phyloP scores from a whole-genome alignment of 1,140 invertebrate species.

The Orius insidiosus region DNA sequence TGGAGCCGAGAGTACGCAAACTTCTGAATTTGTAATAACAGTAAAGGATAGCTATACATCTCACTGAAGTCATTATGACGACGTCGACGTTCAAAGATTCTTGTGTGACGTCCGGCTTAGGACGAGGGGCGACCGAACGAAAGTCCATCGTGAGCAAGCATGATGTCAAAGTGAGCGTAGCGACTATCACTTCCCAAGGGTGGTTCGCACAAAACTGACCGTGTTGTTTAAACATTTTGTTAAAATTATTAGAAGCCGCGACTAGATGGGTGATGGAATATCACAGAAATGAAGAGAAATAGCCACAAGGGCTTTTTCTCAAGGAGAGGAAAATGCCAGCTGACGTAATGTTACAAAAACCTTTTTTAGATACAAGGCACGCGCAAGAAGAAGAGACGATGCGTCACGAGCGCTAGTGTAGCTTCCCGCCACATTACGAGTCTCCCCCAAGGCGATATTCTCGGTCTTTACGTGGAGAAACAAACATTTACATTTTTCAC shows the following conservation, averaged over 20 bases:
- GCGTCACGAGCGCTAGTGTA: too few relatives aligned
- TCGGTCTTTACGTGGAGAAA: too few relatives aligned
- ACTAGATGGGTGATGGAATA: slow-evolving; percentile 5
- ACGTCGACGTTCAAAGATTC: slow-evolving; percentile 39
- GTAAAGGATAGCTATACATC: slow-evolving; percentile 76
- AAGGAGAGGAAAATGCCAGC: too few relatives aligned
- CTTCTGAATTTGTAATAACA: slow-evolving; percentile 85
- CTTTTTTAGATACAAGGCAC: too few relatives aligned
- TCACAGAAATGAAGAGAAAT: too few relatives aligned
- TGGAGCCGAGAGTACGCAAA: slow-evolving; percentile 74
- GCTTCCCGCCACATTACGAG: too few relatives aligned
- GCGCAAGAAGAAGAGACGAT: too few relatives aligned
- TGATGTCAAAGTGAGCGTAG: slow-evolving; percentile 64
- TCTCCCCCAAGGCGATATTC: too few relatives aligned
- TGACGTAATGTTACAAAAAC: too few relatives aligned
- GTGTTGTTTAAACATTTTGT: slow-evolving; percentile 57
- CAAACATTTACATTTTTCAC: too few relatives aligned
- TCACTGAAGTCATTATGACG: slow-evolving; percentile 76
- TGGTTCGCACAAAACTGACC: slow-evolving; percentile 81
- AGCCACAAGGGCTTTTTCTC: too few relatives aligned
- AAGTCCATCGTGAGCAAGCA: slow-evolving; percentile 69
- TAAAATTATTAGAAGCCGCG: slow-evolving; percentile 25
- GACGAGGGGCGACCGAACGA: neutral
- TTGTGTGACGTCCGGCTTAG: slow-evolving; percentile 1
- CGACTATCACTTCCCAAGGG: slow-evolving; percentile 87